Percentiles rank a stretch among this genome's conserved stretches.
These are phyloP conservation scores for Arenaria interpres DNA, from an alignment of 2,113 vertebrate genomes.

Conservation along the genomic window DNA sequence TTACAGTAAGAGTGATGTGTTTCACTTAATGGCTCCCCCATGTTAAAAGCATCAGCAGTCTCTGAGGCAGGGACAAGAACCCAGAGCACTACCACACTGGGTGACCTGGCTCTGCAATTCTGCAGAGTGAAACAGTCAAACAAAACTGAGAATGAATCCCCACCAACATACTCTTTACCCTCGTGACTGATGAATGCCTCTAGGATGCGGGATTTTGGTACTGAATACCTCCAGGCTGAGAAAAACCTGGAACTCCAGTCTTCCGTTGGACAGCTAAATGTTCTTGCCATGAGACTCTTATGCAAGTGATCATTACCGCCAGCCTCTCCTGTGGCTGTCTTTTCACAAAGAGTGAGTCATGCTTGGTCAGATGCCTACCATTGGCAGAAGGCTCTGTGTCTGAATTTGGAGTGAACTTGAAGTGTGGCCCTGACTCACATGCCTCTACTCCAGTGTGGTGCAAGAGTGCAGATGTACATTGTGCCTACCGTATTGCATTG, in stretches of 20 bases:
- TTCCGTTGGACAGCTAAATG: background rate
- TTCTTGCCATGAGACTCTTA: background rate
- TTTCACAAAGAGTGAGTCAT: constrained; percentile 10
- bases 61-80: background rate
- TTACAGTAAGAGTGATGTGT: background rate
- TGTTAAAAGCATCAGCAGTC: background rate
- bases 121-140: background rate
- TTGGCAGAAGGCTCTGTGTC: background rate
- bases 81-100: background rate
- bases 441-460: background rate
- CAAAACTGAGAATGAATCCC: background rate
- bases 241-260: background rate
- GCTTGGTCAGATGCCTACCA: constrained; percentile 12
- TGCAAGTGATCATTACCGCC: background rate
- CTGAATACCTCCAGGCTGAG: background rate
- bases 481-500: rapidly evolving
- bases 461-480: background rate
- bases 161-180: background rate
- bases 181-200: background rate
- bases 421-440: background rate
- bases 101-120: background rate
- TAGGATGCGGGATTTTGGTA: background rate
- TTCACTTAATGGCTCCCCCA: background rate
- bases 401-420: background rate
- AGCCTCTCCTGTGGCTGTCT: background rate